Conservation (phyloP, 2,888 invertebrate genomes). For the Harmothoe impar region DNA sequence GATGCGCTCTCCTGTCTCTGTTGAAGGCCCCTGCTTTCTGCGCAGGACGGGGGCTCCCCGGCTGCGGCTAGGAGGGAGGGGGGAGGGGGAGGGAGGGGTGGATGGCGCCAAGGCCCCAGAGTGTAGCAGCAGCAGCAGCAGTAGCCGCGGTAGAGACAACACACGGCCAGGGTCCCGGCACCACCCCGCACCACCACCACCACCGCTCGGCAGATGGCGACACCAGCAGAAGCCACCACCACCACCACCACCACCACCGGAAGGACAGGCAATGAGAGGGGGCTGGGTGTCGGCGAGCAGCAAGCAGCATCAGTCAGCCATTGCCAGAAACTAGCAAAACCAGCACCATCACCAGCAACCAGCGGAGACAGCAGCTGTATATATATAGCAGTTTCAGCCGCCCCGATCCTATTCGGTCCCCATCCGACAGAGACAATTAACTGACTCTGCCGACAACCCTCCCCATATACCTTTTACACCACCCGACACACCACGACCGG, state of each 20-base stretch:
- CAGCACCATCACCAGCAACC: not conserved
- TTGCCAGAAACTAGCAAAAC: not conserved
- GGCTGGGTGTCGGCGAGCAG: not conserved
- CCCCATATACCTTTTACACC: not conserved
- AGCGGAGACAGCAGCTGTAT: too few species aligned
- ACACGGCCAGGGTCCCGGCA: conserved; percentile 7
- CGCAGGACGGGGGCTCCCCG: conserved; percentile 1
- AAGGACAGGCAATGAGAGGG: not conserved
- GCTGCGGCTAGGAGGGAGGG: not conserved
- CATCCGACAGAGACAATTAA: conserved; percentile 23
- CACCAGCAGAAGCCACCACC: conserved; percentile 6
- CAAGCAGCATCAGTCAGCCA: conserved; percentile 17
- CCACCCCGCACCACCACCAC: not conserved
- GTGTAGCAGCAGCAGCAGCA: conserved; percentile 44
- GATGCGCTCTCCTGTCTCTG: conserved; percentile 34
- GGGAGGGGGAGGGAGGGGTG: not conserved
- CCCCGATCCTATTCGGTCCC: not conserved
- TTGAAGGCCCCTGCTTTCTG: not conserved
- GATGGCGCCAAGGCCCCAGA: not conserved
- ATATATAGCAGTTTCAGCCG: not conserved
- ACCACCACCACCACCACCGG: conserved; percentile 34
- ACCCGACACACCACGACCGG: not conserved
- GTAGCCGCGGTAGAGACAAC: not conserved
- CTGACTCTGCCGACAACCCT: not conserved
- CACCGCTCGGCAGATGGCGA: not conserved